phyloP scores from a whole-genome alignment of 2,113 vertebrate genomes.

The Eira barbara region DNA sequence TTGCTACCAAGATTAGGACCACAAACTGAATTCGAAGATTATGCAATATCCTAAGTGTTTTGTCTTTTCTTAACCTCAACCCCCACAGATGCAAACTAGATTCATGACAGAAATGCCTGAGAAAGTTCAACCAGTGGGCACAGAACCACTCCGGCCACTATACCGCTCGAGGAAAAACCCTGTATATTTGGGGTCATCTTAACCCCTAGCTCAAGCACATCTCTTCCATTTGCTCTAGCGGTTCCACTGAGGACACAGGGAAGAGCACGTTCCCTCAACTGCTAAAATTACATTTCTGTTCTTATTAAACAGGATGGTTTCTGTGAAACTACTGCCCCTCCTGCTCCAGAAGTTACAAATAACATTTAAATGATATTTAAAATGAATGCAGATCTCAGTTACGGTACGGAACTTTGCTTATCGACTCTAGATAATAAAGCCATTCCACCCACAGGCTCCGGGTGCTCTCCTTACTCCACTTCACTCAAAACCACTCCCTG shows the following conservation, averaged over 20 bases:
- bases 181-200: background rate
- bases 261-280: background rate
- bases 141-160: background rate
- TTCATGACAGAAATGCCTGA: background rate
- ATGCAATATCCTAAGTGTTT: background rate
- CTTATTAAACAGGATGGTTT: background rate
- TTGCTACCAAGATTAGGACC: background rate
- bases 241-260: background rate
- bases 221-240: background rate
- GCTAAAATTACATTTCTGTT: background rate
- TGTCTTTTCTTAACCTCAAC: conserved; percentile 54
- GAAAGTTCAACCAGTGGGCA: background rate
- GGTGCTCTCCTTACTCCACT: background rate
- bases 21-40: conserved; percentile 15
- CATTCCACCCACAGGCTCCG: background rate
- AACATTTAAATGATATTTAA: background rate
- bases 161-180: background rate
- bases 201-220: background rate
- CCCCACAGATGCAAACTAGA: conserved; percentile 45
- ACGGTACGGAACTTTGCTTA: background rate
- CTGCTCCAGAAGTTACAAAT: background rate
- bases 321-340: background rate
- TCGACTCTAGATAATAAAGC: conserved; percentile 8
- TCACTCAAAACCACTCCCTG: background rate
- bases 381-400: background rate